Percentiles rank a stretch among this genome's conserved stretches.
Conservation (phyloP, 2,888 invertebrate species). For the Apodemia duryi region DNA sequence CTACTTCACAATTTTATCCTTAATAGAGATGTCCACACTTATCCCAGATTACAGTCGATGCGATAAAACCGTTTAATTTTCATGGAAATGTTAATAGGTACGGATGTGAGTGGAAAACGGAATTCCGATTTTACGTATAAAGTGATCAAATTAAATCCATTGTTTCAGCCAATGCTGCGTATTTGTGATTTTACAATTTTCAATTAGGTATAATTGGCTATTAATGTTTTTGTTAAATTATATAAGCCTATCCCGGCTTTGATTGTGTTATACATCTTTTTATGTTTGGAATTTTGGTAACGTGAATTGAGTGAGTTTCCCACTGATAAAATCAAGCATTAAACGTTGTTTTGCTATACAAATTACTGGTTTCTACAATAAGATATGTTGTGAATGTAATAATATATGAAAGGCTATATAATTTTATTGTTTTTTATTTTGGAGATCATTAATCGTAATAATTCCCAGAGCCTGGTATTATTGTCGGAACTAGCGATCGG, state of each 20-base stretch:
- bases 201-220: not conserved
- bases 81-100: constrained; percentile 11
- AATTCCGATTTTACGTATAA: constrained; percentile 10
- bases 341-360: too few relatives aligned
- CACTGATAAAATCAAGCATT: too few relatives aligned
- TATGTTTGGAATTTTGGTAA: too few relatives aligned
- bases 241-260: not conserved
- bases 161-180: not conserved
- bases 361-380: too few relatives aligned
- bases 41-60: not conserved
- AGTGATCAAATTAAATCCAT: constrained; percentile 5
- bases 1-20: not conserved
- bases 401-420: too few relatives aligned
- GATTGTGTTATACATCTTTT: too few relatives aligned
- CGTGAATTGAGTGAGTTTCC: too few relatives aligned
- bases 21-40: constrained; percentile 7
- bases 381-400: too few relatives aligned
- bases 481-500: too few relatives aligned
- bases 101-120: constrained; percentile 13
- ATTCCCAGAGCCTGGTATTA: too few relatives aligned
- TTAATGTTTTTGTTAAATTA: constrained; percentile 35
- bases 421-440: too few relatives aligned
- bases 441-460: too few relatives aligned
- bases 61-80: constrained; percentile 11
- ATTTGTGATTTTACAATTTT: constrained; percentile 7